Evolutionary conservation across 2,888 invertebrate species (phyloP).

Genomic region (Melikaiella ostensackeni): DNA sequence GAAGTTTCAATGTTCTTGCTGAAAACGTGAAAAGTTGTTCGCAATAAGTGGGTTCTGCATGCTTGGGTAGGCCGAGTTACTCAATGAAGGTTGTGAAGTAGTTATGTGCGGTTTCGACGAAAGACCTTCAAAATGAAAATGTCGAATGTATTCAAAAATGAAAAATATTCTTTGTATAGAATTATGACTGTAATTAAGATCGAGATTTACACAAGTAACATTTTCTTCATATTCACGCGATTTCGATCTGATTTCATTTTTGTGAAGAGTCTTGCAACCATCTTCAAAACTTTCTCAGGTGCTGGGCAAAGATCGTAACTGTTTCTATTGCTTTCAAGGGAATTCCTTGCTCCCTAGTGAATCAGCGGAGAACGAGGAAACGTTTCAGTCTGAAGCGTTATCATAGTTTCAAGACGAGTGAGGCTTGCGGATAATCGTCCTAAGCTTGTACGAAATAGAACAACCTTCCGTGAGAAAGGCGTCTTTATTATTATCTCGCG

Average conservation of each 20-base stretch:
- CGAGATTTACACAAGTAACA: background rate
- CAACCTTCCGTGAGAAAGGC: conserved; percentile 42
- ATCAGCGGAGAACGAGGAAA: conserved; percentile 57
- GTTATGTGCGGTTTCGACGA: background rate
- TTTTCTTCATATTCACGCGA: background rate
- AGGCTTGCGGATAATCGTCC: conserved; percentile 61
- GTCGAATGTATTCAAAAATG: background rate
- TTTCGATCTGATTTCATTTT: conserved; percentile 6
- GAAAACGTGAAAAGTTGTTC: background rate
- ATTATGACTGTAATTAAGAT: background rate
- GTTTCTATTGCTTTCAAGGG: conserved; percentile 61
- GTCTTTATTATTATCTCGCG: conserved; percentile 37
- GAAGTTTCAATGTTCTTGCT: background rate
- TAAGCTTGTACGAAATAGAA: conserved; percentile 49
- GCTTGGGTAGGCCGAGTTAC: background rate
- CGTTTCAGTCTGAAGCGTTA: conserved; percentile 62
- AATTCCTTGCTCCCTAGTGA: conserved; percentile 54
- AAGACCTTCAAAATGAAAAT: background rate
- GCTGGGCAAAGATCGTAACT: conserved; percentile 50
- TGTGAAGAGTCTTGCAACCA: background rate
- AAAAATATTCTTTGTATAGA: background rate
- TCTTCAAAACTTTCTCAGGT: background rate
- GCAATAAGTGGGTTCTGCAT: background rate
- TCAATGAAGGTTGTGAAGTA: background rate
- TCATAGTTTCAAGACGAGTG: conserved; percentile 57